Conservation (phyloP, 2,797 vertebrate genomes). For the Ciconia nigra region DNA sequence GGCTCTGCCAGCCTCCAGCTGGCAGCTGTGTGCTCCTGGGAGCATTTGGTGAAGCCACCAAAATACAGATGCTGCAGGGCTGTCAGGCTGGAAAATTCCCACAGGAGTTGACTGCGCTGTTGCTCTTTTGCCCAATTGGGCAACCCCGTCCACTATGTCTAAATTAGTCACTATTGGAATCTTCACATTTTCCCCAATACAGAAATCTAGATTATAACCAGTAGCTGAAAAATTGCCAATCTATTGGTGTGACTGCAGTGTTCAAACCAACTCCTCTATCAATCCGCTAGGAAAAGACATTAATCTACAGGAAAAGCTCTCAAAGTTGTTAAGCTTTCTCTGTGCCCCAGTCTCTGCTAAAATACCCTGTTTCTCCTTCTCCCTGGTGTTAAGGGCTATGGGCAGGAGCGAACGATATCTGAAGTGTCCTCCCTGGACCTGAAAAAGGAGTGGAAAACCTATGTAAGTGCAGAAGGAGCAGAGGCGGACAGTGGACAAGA, state of each 20-base stretch:
- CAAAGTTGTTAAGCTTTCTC: neutral
- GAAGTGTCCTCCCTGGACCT: neutral
- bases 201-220: neutral
- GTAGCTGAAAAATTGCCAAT: neutral
- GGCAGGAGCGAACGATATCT: neutral
- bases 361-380: neutral
- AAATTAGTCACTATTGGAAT: neutral
- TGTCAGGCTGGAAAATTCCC: neutral
- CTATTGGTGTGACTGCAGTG: neutral
- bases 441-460: neutral
- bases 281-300: neutral
- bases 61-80: slow-evolving; percentile 22
- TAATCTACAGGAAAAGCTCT: neutral
- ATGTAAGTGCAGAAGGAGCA: neutral
- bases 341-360: neutral
- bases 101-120: neutral
- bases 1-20: slow-evolving; percentile 8
- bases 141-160: neutral
- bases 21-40: neutral
- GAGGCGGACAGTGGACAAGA: neutral
- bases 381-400: neutral
- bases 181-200: neutral
- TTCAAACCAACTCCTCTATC: neutral
- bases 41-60: neutral
- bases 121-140: neutral